phyloP scores from a whole-genome alignment of 2,797 vertebrate genomes.

The Morelia viridis region DNA sequence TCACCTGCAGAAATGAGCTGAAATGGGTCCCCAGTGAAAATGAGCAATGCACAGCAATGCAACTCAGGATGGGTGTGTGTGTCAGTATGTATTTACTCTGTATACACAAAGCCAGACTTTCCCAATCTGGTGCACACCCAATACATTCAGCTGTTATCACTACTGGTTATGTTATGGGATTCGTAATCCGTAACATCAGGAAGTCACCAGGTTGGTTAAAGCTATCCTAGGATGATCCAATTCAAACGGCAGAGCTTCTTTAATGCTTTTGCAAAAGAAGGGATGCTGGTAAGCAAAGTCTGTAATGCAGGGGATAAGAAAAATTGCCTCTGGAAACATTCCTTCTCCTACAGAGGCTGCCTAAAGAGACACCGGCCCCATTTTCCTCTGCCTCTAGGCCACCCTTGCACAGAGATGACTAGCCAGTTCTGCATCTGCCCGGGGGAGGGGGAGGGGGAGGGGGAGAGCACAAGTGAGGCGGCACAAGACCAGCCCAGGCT shows the following conservation, averaged over 20 bases:
- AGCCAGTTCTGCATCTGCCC: background rate
- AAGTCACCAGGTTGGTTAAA: background rate
- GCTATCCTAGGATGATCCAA: too few species aligned
- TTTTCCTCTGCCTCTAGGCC: background rate
- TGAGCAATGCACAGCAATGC: background rate
- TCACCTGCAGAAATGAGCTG: background rate
- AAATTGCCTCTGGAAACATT: background rate
- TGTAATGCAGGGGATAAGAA: accelerated
- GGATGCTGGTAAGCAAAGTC: background rate
- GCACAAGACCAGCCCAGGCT: background rate
- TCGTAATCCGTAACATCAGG: background rate
- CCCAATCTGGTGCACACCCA: background rate
- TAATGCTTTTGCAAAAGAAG: background rate
- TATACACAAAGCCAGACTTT: background rate
- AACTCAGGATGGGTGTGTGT: background rate
- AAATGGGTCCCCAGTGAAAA: background rate
- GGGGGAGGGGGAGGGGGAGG: too few species aligned
- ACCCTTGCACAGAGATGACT: background rate
- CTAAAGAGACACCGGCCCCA: background rate
- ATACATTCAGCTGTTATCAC: background rate
- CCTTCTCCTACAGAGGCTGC: background rate
- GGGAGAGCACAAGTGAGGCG: background rate
- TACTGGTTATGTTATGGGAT: background rate
- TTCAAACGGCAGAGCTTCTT: background rate
- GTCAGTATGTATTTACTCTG: background rate